Base-by-base conservation (phyloP, 2,797 vertebrate species). In the Lerista edwardsae region DNA sequence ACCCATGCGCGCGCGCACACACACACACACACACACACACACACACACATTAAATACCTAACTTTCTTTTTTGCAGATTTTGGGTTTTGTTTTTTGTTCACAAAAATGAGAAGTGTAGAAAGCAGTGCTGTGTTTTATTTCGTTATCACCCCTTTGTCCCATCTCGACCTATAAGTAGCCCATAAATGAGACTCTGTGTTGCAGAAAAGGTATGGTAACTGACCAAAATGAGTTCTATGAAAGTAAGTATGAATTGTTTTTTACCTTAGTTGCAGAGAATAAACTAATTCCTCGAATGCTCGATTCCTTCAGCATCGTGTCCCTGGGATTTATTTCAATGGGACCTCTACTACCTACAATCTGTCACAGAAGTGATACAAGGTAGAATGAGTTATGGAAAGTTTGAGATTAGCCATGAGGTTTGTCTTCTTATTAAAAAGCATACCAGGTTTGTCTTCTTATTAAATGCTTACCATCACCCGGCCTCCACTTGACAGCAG, bases 281-380 rank as follows among this genome's bases (percentile, higher is more conserved):
- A 97, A 81, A 29, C 89, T n/a, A 72, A 98, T 93, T 78, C 98
- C 98, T 27, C 93, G 94, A 75, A 99, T 96, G 93, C 97, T 97
- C 65, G 96, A 94, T 92, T 99, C 98, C 83, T 98, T 98, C 6
- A 23, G 41, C 97, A 99, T 98, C 36, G 91, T 95, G 89, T 98
- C 98, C 86, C 97, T 95, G 6, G 98, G 98, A 83, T 97, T 97
- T 91, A 99, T 98, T 94, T 98, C 97, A 41, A 97, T 80, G 3
- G 96, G 27, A 39, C 98, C 98, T 90, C 98, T 95, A 88, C 85
- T 96, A 90, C 98, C 98, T 47, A 99, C 95, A 5, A 99, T 83
- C 98, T 99, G 89, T 71, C 79, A 71, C 39, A 88, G 62, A 80
- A 2, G 0, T 67, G 39, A 2, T 34, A 55, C 78, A 21, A 21